Percentiles rank a stretch among this genome's conserved stretches.
Conservation (phyloP, 2,797 vertebrate genomes). For the Apogon talboti region DNA sequence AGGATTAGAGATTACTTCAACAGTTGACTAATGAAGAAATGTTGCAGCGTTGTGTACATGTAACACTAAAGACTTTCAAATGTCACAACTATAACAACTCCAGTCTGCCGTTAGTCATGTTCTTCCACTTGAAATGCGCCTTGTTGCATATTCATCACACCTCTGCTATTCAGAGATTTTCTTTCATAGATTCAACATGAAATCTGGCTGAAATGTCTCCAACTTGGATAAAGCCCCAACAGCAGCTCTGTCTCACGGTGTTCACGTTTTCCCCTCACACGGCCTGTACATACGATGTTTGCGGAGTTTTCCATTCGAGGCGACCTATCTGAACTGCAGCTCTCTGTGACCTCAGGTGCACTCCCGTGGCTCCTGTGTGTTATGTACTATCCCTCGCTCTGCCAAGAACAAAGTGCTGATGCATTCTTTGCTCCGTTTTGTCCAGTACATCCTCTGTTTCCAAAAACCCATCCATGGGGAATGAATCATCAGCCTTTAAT, state of each 20-base stretch:
- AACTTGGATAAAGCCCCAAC: neutral
- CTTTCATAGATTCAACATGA: neutral
- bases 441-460: slow-evolving; percentile 38
- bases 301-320: slow-evolving; percentile 43
- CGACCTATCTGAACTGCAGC: slow-evolving; percentile 24
- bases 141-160: slow-evolving; percentile 20
- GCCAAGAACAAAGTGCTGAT: slow-evolving; percentile 54
- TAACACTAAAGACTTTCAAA: no score
- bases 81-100: no score
- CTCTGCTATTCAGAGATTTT: slow-evolving; percentile 8
- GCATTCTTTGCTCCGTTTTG: slow-evolving; percentile 43
- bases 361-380: slow-evolving; percentile 16
- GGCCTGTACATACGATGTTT: slow-evolving; percentile 8
- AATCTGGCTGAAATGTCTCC: slow-evolving; percentile 2
- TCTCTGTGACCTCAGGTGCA: slow-evolving; percentile 42
- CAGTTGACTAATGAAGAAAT: no score
- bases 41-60: no score
- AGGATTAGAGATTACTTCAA: no score
- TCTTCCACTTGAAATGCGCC: slow-evolving; percentile 22
- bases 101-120: slow-evolving; percentile 37
- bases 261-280: neutral
- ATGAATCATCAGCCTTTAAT: slow-evolving; percentile 66
- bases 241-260: neutral
- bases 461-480: slow-evolving; percentile 42
- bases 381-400: slow-evolving; percentile 1